Evolutionary conservation across 1,140 invertebrate genomes (phyloP).

Genomic region (Trachelipus rathkii): DNA sequence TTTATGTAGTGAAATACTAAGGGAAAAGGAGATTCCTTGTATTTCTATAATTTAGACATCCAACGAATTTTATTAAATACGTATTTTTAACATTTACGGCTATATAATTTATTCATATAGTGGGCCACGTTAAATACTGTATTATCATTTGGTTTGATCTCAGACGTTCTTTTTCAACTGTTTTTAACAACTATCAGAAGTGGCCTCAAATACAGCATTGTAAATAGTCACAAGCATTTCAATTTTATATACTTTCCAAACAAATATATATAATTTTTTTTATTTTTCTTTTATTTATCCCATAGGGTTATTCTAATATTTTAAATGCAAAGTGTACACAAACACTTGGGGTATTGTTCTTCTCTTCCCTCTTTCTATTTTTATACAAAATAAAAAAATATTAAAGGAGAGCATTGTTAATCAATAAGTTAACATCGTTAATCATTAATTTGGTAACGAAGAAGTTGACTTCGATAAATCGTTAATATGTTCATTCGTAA

Average conservation of each 20-base stretch:
- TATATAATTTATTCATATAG: neutral
- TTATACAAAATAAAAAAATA: too few species aligned
- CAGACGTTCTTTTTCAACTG: neutral
- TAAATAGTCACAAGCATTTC: constrained; percentile 7
- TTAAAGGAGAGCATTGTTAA: neutral
- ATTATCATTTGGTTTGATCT: neutral
- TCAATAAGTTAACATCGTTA: too few species aligned
- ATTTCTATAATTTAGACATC: neutral
- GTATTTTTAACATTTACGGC: neutral
- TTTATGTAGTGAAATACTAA: too few species aligned
- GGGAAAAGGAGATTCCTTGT: too few species aligned
- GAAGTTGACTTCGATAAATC: too few species aligned
- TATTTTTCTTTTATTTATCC: too few species aligned
- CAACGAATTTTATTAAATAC: neutral
- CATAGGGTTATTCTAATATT: too few species aligned
- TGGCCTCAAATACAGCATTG: constrained; percentile 3
- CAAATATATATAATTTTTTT: too few species aligned
- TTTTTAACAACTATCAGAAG: neutral
- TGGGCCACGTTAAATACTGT: neutral
- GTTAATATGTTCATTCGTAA: too few species aligned
- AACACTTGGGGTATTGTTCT: too few species aligned
- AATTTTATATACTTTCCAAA: constrained; percentile 3
- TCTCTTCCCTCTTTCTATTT: neutral
- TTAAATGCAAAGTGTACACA: too few species aligned
- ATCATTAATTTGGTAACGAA: too few species aligned